Percentiles rank a stretch among this genome's conserved stretches.
phyloP scores from a whole-genome alignment of 1,140 invertebrate genomes.

The Megalonaias nervosa region DNA sequence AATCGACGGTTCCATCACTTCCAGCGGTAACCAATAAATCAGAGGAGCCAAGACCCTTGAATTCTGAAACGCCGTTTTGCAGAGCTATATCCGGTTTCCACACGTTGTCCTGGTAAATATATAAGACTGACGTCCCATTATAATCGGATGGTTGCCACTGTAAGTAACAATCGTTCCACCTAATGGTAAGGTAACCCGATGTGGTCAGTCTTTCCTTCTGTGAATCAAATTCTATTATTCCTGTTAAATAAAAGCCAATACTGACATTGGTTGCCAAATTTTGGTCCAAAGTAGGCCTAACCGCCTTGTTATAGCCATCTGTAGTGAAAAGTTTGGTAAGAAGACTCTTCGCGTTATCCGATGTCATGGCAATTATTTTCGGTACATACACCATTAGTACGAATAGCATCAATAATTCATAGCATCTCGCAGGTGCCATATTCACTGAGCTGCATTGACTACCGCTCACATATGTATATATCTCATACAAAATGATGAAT shows the following conservation, averaged over 20 bases:
- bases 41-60: slow-evolving; percentile 2
- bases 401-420: too few relatives aligned
- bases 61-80: slow-evolving; percentile 9
- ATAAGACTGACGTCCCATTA: background rate
- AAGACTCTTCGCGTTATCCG: too few relatives aligned
- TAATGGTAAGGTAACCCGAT: background rate
- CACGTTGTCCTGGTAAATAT: background rate
- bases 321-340: too few relatives aligned
- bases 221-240: slow-evolving; percentile 3
- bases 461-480: too few relatives aligned
- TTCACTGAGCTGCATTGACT: too few relatives aligned
- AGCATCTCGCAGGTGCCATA: too few relatives aligned
- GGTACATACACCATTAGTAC: too few relatives aligned
- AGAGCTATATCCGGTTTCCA: slow-evolving; percentile 21
- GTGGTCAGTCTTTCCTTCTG: background rate
- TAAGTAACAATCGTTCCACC: background rate
- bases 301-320: too few relatives aligned
- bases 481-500: too few relatives aligned
- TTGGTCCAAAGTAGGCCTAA: too few relatives aligned
- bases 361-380: too few relatives aligned
- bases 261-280: background rate
- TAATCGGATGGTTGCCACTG: background rate
- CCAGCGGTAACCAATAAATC: background rate
- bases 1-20: background rate
- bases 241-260: background rate